phyloP scores from a whole-genome alignment of 2,797 vertebrate genomes.

The Gouania willdenowi region DNA sequence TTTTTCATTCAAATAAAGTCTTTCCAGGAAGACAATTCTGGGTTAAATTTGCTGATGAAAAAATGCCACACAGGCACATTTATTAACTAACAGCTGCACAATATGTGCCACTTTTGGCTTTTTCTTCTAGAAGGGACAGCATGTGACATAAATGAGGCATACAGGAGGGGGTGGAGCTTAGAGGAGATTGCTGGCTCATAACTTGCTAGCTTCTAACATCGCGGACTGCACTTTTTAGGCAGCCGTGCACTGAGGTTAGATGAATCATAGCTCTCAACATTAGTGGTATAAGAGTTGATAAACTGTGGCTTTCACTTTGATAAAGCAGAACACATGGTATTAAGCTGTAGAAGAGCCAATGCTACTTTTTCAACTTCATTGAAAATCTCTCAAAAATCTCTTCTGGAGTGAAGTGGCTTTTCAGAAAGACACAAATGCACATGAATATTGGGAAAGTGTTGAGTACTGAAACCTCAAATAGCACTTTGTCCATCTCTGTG shows the following conservation, averaged over 20 bases:
- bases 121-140: no score
- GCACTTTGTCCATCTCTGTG: constrained; percentile 47
- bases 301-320: constrained; percentile 32
- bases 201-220: no score
- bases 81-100: no score
- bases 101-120: no score
- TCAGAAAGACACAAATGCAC: constrained; percentile 46
- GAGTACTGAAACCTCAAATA: constrained; percentile 51
- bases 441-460: constrained; percentile 35
- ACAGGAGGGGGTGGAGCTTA: no score
- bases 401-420: constrained; percentile 23
- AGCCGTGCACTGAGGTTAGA: constrained; percentile 15
- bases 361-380: constrained; percentile 23
- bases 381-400: constrained; percentile 26
- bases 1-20: no score
- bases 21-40: no score
- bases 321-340: constrained; percentile 29
- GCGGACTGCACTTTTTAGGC: no score
- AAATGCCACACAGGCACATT: no score
- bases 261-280: constrained; percentile 30
- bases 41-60: no score
- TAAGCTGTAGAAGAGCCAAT: constrained; percentile 9
- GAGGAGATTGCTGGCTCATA: no score
- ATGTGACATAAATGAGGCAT: no score
- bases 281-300: constrained; percentile 34